Evolutionary conservation across 2,888 invertebrate species (phyloP), one percentile per base, ranked within the genome.

Genomic region (Euzophera pinguis): DNA sequence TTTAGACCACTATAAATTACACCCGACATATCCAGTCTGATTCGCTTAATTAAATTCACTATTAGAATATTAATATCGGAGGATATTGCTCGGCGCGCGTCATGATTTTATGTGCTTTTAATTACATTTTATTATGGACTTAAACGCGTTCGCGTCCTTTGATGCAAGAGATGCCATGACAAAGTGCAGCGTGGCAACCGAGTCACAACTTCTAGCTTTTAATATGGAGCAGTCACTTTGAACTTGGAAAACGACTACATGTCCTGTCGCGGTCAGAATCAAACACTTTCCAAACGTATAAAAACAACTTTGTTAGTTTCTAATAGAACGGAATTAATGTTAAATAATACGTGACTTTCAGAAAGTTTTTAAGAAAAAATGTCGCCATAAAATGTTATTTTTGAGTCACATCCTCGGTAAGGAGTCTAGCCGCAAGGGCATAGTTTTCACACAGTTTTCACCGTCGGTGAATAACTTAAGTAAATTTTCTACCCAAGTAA

Each of bases 181-280:
- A 72, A 75, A 80, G 73, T 78, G 70, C 70, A 66, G 66, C 69
- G 60, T 67, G 62, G 63, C 63, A 38, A 27, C 69, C 63, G 65
- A 71, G 69, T 70, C 65, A 63, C 66, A 76, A 78, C 71, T 81
- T 76, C 69, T 63, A 67, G 67, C 71, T 72, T 79, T 79, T 76
- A 78, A 76, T 81, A 80, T 75, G 72, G 73, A 78, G 70, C 68
- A 79, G 75, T 75, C 69, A 69, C 70, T 72, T 69, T 71, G 63
- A 80, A 78, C 73, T 78, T 78, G 63, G 69, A 60, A 68, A 75
- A 75, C 69, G 73, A 72, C 68, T 73, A 68, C 75, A 73, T 71
- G 74, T 78, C 72, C 67, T 55, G 60, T 60, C 64, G 60, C 59
- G 59, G 60, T 63, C 64, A 58, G 54, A 65, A 64, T 66, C 72